Conservation (phyloP, 1,140 invertebrate species). For the Drosophila punjabiensis region DNA sequence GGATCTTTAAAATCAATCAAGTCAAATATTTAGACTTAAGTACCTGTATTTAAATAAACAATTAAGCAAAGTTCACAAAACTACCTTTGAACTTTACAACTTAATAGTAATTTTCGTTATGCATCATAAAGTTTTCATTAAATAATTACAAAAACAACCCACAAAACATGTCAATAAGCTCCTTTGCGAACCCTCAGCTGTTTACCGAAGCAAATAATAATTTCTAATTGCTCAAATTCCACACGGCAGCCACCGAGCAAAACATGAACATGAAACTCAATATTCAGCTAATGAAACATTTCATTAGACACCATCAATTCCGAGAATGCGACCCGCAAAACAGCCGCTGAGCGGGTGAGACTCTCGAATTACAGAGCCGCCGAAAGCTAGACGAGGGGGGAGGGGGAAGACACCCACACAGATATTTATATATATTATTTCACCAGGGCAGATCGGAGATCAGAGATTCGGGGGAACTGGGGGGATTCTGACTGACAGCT, state of each 20-base stretch:
- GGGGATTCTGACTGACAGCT: slow-evolving; percentile 69
- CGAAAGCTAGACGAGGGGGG: slow-evolving; percentile 22
- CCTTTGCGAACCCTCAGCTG: slow-evolving; percentile 2
- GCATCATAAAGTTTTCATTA: background rate
- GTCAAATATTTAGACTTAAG: background rate
- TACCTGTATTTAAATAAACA: background rate
- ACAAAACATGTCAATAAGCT: slow-evolving; percentile 7
- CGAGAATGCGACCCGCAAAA: slow-evolving; percentile 64
- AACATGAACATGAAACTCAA: slow-evolving; percentile 62
- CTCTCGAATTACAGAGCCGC: slow-evolving; percentile 54
- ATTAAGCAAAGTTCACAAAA: background rate
- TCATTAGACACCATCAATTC: slow-evolving; percentile 78
- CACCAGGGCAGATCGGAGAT: background rate
- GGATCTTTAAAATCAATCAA: background rate
- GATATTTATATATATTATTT: slow-evolving; percentile 31
- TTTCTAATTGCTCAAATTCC: slow-evolving; percentile 82
- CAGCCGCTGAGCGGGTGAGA: slow-evolving; percentile 26
- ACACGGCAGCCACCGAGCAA: slow-evolving; percentile 30
- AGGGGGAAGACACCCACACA: slow-evolving; percentile 42
- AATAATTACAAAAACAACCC: slow-evolving; percentile 5
- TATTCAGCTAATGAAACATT: slow-evolving; percentile 77
- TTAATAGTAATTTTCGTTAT: background rate
- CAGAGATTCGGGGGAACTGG: background rate
- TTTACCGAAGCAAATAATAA: slow-evolving; percentile 70
- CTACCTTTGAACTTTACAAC: background rate